A percentile compares a stretch with the other conserved stretches of the same genome.
Conservation (phyloP, 2,888 invertebrate species). For the Eilema depressum region DNA sequence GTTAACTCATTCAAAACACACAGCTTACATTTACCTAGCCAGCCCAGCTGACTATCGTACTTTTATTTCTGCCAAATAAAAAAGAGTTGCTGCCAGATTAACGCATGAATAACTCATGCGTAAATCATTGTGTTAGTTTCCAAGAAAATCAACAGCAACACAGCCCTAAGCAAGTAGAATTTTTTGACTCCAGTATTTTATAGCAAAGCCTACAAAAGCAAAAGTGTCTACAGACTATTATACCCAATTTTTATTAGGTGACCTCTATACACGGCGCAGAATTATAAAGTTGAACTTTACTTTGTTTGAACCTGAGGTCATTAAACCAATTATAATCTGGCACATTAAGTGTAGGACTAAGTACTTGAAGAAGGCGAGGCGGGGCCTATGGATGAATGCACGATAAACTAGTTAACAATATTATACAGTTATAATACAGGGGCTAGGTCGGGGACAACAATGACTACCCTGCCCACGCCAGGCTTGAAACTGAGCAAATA, state of each 20-base stretch:
- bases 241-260: background rate
- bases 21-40: no score
- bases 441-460: slow-evolving; percentile 60
- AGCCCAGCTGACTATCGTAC: no score
- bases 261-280: background rate
- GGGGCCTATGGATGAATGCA: slow-evolving; percentile 50
- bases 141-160: background rate
- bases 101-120: no score
- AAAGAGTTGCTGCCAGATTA: no score
- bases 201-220: background rate
- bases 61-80: no score
- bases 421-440: slow-evolving; percentile 62
- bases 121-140: background rate
- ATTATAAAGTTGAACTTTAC: background rate
- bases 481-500: slow-evolving; percentile 31
- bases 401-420: slow-evolving; percentile 62
- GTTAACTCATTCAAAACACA: no score
- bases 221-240: background rate
- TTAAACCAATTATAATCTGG: slow-evolving; percentile 30
- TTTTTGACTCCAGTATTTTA: background rate
- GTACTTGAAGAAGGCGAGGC: slow-evolving; percentile 37
- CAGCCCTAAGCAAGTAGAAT: background rate
- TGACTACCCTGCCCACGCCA: slow-evolving; percentile 45
- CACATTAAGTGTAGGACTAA: slow-evolving; percentile 18
- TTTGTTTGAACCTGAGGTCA: slow-evolving; percentile 21